These are phyloP conservation scores for Crambe crambe DNA, from an alignment of 37 sponge, comb jelly and placozoan species.

Conservation along the genomic window DNA sequence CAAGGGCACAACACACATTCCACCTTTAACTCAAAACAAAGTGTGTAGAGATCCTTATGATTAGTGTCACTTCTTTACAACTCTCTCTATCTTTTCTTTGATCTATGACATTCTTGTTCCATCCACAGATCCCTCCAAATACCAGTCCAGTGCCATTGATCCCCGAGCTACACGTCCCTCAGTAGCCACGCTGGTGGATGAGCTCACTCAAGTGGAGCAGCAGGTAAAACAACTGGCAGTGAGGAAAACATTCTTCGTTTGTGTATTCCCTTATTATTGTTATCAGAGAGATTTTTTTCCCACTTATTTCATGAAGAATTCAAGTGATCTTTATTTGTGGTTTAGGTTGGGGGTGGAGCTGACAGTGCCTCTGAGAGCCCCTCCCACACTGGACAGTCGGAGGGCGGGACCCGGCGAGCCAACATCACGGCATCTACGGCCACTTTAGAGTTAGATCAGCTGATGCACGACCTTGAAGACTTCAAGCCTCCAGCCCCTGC, in stretches of 20 bases:
- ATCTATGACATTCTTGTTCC: background rate
- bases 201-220: slow-evolving; percentile 66
- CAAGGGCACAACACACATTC: no score
- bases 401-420: background rate
- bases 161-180: slow-evolving; percentile 42
- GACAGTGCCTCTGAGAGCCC: background rate
- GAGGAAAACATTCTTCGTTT: no score
- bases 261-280: background rate
- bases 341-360: background rate
- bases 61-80: no score
- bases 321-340: no score
- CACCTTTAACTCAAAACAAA: no score
- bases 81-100: no score
- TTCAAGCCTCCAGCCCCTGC: slow-evolving; percentile 53
- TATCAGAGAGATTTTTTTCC: background rate
- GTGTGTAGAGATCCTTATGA: no score
- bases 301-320: no score
- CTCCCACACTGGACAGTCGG: background rate
- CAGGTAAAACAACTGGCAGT: no score
- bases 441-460: slow-evolving; percentile 88
- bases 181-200: slow-evolving; percentile 69
- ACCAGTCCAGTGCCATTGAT: no score
- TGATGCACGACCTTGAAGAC: slow-evolving; percentile 84
- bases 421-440: slow-evolving; percentile 69
- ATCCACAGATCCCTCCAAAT: slow-evolving; percentile 8